A percentile compares a stretch with the other conserved stretches of the same genome.
Conservation (phyloP, 2,113 vertebrate species). For the Myotis yumanensis region DNA sequence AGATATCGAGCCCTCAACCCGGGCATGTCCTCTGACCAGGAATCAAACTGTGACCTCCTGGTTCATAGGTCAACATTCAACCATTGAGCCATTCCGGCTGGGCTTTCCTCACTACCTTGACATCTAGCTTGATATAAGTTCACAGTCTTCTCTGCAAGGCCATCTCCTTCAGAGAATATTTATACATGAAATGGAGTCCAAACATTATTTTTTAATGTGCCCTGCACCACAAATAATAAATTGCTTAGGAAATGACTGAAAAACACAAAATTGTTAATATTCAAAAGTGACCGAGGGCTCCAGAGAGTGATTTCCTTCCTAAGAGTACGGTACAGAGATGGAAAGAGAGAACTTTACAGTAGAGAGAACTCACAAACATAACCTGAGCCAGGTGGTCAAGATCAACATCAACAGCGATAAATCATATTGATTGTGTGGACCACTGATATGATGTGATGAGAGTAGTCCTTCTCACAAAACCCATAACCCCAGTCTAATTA, state of each 20-base stretch:
- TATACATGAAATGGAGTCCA: background rate
- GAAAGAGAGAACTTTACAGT: background rate
- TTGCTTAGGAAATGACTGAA: background rate
- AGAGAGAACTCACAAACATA: background rate
- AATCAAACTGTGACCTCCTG: too few species aligned
- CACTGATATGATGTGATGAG: background rate
- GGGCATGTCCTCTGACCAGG: too few species aligned
- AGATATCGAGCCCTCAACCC: too few species aligned
- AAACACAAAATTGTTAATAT: background rate
- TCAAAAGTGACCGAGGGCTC: background rate
- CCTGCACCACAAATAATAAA: background rate
- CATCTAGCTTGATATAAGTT: background rate
- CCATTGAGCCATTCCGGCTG: too few species aligned
- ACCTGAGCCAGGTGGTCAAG: background rate
- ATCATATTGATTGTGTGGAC: background rate
- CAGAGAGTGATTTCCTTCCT: background rate
- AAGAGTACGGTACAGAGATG: background rate
- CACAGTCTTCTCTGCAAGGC: background rate
- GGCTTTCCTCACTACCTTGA: background rate
- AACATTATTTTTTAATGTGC: background rate
- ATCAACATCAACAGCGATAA: background rate
- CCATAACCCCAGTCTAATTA: background rate
- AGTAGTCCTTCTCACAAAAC: background rate
- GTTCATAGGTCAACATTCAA: too few species aligned
- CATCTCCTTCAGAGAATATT: background rate